phyloP scores from a whole-genome alignment of 2,797 vertebrate species.

The Megalops cyprinoides region DNA sequence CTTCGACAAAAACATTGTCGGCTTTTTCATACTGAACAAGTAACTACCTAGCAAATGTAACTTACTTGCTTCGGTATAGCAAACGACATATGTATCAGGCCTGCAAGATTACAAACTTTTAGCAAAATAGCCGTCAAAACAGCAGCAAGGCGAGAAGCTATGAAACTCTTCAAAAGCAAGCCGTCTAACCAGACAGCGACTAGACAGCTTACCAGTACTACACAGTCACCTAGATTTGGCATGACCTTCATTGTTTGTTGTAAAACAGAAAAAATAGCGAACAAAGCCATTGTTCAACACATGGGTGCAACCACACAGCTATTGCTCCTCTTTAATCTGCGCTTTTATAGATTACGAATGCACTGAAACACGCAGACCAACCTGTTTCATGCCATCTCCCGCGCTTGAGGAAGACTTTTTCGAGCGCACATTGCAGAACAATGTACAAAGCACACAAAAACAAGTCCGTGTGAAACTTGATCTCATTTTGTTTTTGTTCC shows the following conservation, averaged over 20 bases:
- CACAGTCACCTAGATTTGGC: not conserved
- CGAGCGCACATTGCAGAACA: not conserved
- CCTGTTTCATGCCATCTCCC: not conserved
- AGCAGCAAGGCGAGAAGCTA: not conserved
- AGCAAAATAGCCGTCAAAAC: not conserved
- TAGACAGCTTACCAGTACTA: too few relatives aligned
- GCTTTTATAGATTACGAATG: not conserved
- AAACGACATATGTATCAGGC: too few relatives aligned
- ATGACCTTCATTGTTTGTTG: not conserved
- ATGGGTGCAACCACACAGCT: not conserved
- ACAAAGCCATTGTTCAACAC: not conserved
- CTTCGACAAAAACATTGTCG: too few relatives aligned
- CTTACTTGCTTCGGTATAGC: too few relatives aligned
- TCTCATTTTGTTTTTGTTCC: not conserved
- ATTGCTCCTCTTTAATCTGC: not conserved
- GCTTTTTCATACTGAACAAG: not conserved
- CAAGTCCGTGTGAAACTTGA: conserved; percentile 57
- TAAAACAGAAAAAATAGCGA: not conserved
- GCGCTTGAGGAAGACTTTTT: not conserved
- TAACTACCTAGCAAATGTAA: not conserved
- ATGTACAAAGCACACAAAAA: conserved; percentile 61
- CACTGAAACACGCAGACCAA: not conserved
- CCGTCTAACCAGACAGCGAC: too few relatives aligned
- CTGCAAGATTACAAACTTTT: not conserved
- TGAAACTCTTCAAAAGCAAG: not conserved